phyloP scores from a whole-genome alignment of 2,797 vertebrate species.

The Gobio occitaniae region DNA sequence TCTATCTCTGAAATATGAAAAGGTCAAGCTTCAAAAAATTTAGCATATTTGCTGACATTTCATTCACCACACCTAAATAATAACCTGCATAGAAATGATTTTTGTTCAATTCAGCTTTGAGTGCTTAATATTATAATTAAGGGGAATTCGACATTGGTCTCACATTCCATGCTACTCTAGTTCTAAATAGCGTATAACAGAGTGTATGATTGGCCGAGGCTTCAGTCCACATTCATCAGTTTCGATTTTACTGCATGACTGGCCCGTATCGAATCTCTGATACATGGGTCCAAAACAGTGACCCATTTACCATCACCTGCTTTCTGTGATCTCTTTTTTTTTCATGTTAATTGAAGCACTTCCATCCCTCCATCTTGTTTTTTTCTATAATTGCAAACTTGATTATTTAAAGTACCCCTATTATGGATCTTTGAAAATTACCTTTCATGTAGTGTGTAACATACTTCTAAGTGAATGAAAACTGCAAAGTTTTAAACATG shows the following conservation, averaged over 20 bases:
- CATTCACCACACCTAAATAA: neutral
- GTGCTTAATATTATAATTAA: constrained; percentile 11
- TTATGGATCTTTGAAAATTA: too few relatives aligned
- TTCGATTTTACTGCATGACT: constrained; percentile 30
- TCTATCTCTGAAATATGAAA: neutral
- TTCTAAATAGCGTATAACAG: constrained; percentile 11
- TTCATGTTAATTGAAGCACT: neutral
- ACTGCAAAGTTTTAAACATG: too few relatives aligned
- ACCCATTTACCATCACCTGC: constrained; percentile 30
- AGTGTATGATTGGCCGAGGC: constrained; percentile 20
- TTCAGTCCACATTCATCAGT: constrained; percentile 30
- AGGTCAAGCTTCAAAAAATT: neutral
- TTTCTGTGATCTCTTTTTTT: neutral
- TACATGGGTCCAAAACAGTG: constrained; percentile 22
- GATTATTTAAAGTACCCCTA: neutral
- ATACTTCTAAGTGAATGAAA: too few relatives aligned
- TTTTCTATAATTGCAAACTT: neutral
- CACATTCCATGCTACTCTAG: neutral
- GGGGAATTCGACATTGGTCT: neutral
- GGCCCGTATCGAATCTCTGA: constrained; percentile 6
- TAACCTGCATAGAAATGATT: neutral
- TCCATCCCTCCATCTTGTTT: neutral
- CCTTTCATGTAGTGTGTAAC: too few relatives aligned
- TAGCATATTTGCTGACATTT: constrained; percentile 21
- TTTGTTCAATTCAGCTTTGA: neutral